These are phyloP conservation scores for Chitala chitala DNA, from an alignment of 2,113 vertebrate species.

Conservation along the genomic window DNA sequence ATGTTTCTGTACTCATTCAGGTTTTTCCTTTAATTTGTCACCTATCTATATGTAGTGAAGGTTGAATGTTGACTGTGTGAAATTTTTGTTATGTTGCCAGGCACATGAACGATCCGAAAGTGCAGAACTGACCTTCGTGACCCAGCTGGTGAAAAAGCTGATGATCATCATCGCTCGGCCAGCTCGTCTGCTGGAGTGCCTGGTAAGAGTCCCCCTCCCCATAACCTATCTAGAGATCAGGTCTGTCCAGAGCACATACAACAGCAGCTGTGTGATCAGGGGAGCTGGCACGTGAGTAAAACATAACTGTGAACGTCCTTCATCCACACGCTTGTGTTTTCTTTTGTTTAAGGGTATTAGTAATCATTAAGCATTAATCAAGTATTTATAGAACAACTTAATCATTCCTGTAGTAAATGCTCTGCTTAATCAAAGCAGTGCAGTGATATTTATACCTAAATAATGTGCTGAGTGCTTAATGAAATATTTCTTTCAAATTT, in stretches of 20 bases:
- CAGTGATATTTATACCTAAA: background rate
- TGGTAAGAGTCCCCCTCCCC: too few species aligned
- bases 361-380: background rate
- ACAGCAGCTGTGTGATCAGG: too few species aligned
- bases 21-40: too few species aligned
- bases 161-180: conserved; percentile 95
- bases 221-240: too few species aligned
- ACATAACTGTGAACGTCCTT: background rate
- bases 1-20: too few species aligned
- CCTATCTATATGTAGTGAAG: background rate
- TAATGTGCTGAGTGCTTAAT: background rate
- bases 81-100: conserved; percentile 51
- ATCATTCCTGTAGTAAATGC: too few species aligned
- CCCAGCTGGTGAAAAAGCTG: conserved; percentile 84
- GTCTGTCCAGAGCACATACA: too few species aligned
- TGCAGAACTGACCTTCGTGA: conserved; percentile 89
- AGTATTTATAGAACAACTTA: background rate
- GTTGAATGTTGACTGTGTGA: conserved; percentile 22
- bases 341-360: background rate
- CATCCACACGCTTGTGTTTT: background rate
- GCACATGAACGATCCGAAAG: conserved; percentile 92
- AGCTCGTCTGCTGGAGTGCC: conserved; percentile 87
- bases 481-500: background rate
- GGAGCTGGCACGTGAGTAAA: background rate
- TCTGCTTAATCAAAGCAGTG: background rate